A percentile compares a stretch with the other conserved stretches of the same genome.
Conservation (phyloP, 2,113 vertebrate species). For the Grus americana region DNA sequence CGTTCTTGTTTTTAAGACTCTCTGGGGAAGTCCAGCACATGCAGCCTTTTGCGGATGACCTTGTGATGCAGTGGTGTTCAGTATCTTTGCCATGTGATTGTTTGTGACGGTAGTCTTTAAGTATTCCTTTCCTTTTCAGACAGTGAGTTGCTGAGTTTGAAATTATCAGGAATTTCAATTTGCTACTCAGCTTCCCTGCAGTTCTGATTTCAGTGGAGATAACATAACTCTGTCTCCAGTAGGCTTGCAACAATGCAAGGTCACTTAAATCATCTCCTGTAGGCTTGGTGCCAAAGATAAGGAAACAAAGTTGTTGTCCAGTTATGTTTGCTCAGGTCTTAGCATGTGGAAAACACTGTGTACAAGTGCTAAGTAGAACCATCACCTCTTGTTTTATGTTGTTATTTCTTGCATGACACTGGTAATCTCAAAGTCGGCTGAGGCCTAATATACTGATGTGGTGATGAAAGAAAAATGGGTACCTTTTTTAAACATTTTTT, state of each 20-base stretch:
- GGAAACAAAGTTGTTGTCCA: conserved; percentile 30
- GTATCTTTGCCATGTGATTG: background rate
- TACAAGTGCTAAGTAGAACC: background rate
- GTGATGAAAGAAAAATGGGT: background rate
- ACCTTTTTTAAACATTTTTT: background rate
- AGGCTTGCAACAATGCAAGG: conserved; percentile 62
- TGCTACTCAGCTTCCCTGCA: conserved; percentile 49
- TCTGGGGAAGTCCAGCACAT: conserved; percentile 5
- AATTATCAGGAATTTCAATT: conserved; percentile 63
- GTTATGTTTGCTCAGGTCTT: conserved; percentile 33
- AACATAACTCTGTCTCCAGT: conserved; percentile 50
- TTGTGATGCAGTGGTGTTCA: background rate
- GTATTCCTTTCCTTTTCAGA: conserved; percentile 60
- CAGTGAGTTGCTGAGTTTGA: conserved; percentile 43
- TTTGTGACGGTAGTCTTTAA: conserved; percentile 31
- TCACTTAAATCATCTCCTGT: conserved; percentile 64
- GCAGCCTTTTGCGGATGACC: background rate
- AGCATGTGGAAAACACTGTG: background rate
- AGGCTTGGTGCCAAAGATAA: conserved; percentile 55
- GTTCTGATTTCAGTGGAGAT: conserved; percentile 65
- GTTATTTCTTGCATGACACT: background rate
- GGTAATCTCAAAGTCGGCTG: background rate
- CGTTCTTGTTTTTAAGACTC: background rate
- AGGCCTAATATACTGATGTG: background rate
- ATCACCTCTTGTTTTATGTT: background rate